Base-by-base conservation (phyloP, 2,113 vertebrate genomes). In the Pterocles gutturalis region DNA sequence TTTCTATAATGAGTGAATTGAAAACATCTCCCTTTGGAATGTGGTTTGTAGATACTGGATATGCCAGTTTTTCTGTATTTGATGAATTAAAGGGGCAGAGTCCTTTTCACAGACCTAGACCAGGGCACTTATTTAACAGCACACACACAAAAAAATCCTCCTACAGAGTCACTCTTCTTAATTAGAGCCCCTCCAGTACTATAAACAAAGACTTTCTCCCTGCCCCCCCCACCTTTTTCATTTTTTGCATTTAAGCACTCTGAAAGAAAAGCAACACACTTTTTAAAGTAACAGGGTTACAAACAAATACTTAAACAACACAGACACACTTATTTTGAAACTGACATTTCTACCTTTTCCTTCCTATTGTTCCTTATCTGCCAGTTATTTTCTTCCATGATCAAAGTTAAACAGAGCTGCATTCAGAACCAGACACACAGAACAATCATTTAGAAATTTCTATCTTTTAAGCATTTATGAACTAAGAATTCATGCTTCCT, bases 1-100 rank as follows among this genome's bases (percentile, higher is more conserved):
- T 98, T 98, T 98, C 98, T 98, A 99, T 99, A 99, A 99, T 99
- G 99, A 99, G 98, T 99, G 99, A 99, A 99, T 99, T 99, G 99
- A 99, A 99, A 99, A 99, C 99, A 99, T 99, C 98, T 99, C 99
- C 99, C 99, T 99, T 99, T 99, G 99, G 99, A 99, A 99, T 99
- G 99, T 98, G 98, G 98, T 98, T 98, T 98, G 98, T 98, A 99
- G 98, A 99, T 98, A 98, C 98, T 98, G 98, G 97, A 98, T 98
- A 98, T 11, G 92, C 98, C 97, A 98, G 98, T 98, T 98, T 98
- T 98, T 98, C 98, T 97, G 98, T 98, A 97, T 98, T 98, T 98
- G 98, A 99, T 98, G 98, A 99, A 99, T 99, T 99, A 99, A 99
- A 99, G 98, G 98, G 98, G 97, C 97, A 98, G 97, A 98, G 96